phyloP scores from a whole-genome alignment of 2,888 invertebrate species.

The Andrena haemorrhoa region DNA sequence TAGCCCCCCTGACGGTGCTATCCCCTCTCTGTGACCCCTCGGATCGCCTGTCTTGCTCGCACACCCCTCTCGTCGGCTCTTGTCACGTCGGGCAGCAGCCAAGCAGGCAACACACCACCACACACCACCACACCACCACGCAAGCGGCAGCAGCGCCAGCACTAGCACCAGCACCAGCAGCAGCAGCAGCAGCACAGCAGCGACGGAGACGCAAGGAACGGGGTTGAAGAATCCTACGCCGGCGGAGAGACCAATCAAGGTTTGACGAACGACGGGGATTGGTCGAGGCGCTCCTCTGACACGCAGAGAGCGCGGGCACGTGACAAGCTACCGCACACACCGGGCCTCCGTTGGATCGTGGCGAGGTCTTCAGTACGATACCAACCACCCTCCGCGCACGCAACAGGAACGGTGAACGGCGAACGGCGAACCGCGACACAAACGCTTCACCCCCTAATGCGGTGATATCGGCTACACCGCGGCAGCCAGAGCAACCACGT shows the following conservation, averaged over 20 bases:
- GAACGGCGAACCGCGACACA: slow-evolving; percentile 64
- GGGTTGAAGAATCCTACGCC: slow-evolving; percentile 84
- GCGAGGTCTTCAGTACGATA: slow-evolving; percentile 84
- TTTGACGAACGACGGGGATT: slow-evolving; percentile 86
- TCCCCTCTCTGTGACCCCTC: slow-evolving; percentile 77
- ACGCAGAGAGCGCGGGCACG: slow-evolving; percentile 85
- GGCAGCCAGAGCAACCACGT: slow-evolving; percentile 5
- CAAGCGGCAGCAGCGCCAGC: slow-evolving; percentile 43
- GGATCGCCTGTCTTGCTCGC: slow-evolving; percentile 63
- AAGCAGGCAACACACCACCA: slow-evolving; percentile 70
- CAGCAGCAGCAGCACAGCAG: slow-evolving; percentile 50
- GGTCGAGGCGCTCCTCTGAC: slow-evolving; percentile 84
- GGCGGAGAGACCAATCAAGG: slow-evolving; percentile 87
- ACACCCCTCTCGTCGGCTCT: slow-evolving; percentile 80
- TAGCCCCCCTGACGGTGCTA: slow-evolving; percentile 82
- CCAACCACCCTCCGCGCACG: slow-evolving; percentile 84
- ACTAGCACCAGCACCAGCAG: slow-evolving; percentile 61
- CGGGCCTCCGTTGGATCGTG: slow-evolving; percentile 81
- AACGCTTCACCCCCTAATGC: slow-evolving; percentile 73
- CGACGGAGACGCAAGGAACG: slow-evolving; percentile 80
- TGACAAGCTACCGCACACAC: slow-evolving; percentile 85
- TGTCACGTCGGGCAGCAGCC: slow-evolving; percentile 79
- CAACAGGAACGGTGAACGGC: slow-evolving; percentile 77
- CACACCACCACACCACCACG: slow-evolving; percentile 67
- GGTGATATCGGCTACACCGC: slow-evolving; percentile 56